Evolutionary conservation across 1,140 invertebrate species (phyloP), one percentile per base, ranked within the genome.

Genomic region (Drosophila aff.): DNA sequence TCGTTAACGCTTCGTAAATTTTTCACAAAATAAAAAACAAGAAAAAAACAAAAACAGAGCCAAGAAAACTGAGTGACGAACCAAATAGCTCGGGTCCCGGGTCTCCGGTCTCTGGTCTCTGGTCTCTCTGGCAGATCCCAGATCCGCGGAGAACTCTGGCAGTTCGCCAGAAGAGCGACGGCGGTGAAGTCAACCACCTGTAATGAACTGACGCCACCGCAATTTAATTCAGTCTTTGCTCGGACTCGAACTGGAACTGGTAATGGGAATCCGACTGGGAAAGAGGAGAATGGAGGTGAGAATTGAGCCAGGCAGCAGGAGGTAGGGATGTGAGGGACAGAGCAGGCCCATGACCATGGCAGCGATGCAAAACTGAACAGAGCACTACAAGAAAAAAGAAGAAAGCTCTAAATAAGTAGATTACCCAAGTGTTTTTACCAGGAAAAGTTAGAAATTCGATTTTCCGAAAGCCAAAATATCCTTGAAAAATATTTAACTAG

Each of bases 1-100:
- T 92, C 90, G 90, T 92, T 92, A 92, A 92, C 90, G 85, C 90
- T 92, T 92, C 85, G 80, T 92, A 92, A 92, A 92, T 87, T 91
- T 91, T 82, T 83, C 85, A 90, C 81, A 89, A 85, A 21, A 21
- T 21, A 21, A 21, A 86, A 46, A 78, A 44, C 82, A 50, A 47
- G 1, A 59, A 57, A 38, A 66, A 61, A 64, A 50, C 46, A 58
- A 23, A 43, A 38, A 38, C 36, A 38, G 52, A 21, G 33, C 33
- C 50, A 55, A 59, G 23, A 49, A 55, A 36, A 49, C 64, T 11
- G 50, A 63, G 59, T 74, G 61, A 69, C 44, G 59, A 76, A 80
- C 71, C 60, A 69, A 86, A 86, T 76, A 80, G 77, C 68, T 68
- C 65, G 63, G 71, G 66, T 82, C 26, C 40, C 33, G 33, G 33